A percentile compares a stretch with the other conserved stretches of the same genome.
phyloP scores from a whole-genome alignment of 2,113 vertebrate species.

The Rhinopomastus cyanomelas region DNA sequence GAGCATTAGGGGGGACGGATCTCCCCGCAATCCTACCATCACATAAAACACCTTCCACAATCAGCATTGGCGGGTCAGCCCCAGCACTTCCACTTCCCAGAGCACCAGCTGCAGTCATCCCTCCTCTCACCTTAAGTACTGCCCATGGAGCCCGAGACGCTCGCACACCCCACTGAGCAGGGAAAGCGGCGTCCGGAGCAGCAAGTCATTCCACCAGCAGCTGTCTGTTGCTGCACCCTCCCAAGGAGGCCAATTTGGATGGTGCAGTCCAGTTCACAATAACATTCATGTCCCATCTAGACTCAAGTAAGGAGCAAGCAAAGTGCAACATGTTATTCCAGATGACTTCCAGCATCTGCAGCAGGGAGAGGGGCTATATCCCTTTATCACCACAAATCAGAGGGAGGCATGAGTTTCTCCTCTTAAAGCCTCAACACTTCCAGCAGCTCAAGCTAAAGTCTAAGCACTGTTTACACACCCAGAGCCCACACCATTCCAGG shows the following conservation, averaged over 20 bases:
- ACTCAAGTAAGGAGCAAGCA: not conserved
- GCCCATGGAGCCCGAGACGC: not conserved
- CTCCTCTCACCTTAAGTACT: not conserved
- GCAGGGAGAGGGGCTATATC: not conserved
- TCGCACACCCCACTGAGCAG: not conserved
- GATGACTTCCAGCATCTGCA: not conserved
- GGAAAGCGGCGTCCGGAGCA: not conserved
- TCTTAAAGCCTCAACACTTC: not conserved
- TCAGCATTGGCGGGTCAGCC: not conserved
- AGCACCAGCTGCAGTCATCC: not conserved
- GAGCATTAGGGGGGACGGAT: conserved; percentile 14
- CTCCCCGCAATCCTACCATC: conserved; percentile 29
- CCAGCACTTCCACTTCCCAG: conserved; percentile 3
- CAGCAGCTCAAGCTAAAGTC: not conserved
- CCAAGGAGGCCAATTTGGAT: not conserved
- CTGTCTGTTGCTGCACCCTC: not conserved
- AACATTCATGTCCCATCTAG: not conserved
- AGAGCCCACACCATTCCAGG: not conserved
- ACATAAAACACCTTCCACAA: conserved; percentile 51
- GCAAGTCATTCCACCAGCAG: not conserved
- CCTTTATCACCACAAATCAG: not conserved
- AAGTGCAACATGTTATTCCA: not conserved
- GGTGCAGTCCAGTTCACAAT: not conserved
- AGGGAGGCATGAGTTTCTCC: not conserved
- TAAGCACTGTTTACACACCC: not conserved